Evolutionary conservation across 2,888 invertebrate genomes (phyloP).

Genomic region (Pseudococcus jackbeardsleyi): DNA sequence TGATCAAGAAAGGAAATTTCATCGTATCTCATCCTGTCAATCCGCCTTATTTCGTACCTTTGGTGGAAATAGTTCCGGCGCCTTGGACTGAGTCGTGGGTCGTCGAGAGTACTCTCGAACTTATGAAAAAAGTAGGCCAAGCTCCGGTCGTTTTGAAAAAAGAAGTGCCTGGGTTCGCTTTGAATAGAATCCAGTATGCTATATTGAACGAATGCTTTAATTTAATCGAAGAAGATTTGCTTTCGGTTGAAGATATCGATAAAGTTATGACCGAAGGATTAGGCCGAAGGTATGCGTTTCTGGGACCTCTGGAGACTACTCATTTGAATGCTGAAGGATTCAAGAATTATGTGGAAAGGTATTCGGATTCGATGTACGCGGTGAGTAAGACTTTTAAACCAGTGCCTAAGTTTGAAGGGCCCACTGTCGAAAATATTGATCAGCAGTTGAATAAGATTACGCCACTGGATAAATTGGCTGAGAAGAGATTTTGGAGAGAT

Average conservation of each 20-base stretch:
- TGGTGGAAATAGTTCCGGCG: conserved; percentile 94
- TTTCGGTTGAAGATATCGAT: conserved; percentile 90
- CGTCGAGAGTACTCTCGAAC: conserved; percentile 79
- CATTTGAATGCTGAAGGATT: conserved; percentile 93
- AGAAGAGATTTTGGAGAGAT: conserved; percentile 86
- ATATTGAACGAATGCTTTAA: conserved; percentile 94
- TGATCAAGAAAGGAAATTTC: conserved; percentile 81
- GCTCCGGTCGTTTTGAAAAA: conserved; percentile 87
- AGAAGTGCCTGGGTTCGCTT: conserved; percentile 92
- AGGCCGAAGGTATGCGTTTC: conserved; percentile 95
- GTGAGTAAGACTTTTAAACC: conserved; percentile 83
- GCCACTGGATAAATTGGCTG: conserved; percentile 80
- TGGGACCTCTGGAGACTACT: conserved; percentile 93
- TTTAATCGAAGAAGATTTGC: conserved; percentile 85
- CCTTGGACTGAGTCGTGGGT: conserved; percentile 90
- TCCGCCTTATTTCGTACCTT: conserved; percentile 95
- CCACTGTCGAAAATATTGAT: conserved; percentile 77
- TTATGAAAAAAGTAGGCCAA: conserved; percentile 92
- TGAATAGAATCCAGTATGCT: conserved; percentile 96
- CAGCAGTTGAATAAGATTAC: conserved; percentile 81
- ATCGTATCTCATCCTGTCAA: conserved; percentile 95
- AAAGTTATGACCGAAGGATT: conserved; percentile 94
- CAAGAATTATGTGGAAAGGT: conserved; percentile 76
- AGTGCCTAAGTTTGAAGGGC: conserved; percentile 80
- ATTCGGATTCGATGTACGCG: conserved; percentile 75